These are phyloP conservation scores for Brachionus koreanus DNA, from an alignment of 1,140 invertebrate genomes.

Conservation along the genomic window DNA sequence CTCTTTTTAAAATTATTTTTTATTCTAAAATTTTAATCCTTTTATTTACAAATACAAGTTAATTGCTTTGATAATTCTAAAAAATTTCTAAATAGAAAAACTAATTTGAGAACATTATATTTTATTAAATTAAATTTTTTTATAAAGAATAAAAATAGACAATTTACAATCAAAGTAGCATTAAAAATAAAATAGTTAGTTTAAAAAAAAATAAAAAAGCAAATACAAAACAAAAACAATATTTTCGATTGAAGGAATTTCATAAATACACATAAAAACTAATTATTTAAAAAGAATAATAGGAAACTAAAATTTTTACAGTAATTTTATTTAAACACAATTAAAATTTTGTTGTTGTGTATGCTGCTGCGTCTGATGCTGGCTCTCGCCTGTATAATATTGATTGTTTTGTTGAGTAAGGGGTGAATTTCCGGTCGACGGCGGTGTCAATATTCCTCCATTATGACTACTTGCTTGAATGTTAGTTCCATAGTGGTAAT, in stretches of 20 bases:
- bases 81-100: too few relatives aligned
- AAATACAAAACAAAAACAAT: background rate
- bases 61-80: background rate
- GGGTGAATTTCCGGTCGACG: slow-evolving; percentile 43
- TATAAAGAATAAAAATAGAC: too few relatives aligned
- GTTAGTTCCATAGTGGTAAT: background rate
- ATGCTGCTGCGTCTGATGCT: background rate
- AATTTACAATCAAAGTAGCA: background rate
- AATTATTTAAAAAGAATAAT: background rate
- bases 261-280: slow-evolving; percentile 14
- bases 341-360: slow-evolving; percentile 22
- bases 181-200: background rate
- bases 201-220: background rate
- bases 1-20: too few relatives aligned
- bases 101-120: too few relatives aligned
- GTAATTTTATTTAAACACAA: background rate
- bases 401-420: background rate
- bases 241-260: slow-evolving; percentile 10
- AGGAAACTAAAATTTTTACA: background rate
- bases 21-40: too few relatives aligned
- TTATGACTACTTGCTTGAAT: background rate
- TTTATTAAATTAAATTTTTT: too few relatives aligned
- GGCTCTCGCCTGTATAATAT: background rate
- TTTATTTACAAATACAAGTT: too few relatives aligned
- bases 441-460: slow-evolving; percentile 36